phyloP scores from a whole-genome alignment of 1,140 invertebrate species.

The Caerostris extrusa region DNA sequence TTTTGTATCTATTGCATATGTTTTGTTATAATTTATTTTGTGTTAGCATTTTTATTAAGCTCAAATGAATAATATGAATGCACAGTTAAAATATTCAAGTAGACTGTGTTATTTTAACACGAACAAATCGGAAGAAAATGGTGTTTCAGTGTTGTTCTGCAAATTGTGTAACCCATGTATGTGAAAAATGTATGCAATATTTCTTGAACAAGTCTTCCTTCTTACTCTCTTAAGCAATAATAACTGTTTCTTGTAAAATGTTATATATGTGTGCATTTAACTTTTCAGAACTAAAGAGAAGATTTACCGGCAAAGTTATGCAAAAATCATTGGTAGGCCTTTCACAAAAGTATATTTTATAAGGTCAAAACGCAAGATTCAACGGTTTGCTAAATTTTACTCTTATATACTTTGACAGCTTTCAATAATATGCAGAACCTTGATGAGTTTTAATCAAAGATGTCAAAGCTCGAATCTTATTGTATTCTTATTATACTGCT shows the following conservation, averaged over 20 bases:
- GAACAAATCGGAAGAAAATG: slow-evolving; percentile 1
- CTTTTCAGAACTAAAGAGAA: neutral
- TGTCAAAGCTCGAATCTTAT: no score
- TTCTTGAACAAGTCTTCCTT: slow-evolving; percentile 63
- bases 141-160: slow-evolving; percentile 25
- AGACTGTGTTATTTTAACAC: no score
- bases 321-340: neutral
- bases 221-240: slow-evolving; percentile 59
- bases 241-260: slow-evolving; percentile 54
- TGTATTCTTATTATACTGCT: no score
- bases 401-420: neutral
- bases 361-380: neutral
- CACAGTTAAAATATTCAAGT: no score
- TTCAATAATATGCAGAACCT: no score
- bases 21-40: no score
- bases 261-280: slow-evolving; percentile 36
- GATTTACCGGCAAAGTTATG: neutral
- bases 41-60: no score
- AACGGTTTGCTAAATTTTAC: no score
- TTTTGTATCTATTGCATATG: no score
- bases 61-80: no score
- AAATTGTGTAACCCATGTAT: slow-evolving; percentile 15
- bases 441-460: no score
- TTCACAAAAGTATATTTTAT: neutral
- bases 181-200: slow-evolving; percentile 45